Evolutionary conservation across 2,888 invertebrate species (phyloP), one percentile per base, ranked within the genome.

Genomic region (Dyspetes luteomarginatus): DNA sequence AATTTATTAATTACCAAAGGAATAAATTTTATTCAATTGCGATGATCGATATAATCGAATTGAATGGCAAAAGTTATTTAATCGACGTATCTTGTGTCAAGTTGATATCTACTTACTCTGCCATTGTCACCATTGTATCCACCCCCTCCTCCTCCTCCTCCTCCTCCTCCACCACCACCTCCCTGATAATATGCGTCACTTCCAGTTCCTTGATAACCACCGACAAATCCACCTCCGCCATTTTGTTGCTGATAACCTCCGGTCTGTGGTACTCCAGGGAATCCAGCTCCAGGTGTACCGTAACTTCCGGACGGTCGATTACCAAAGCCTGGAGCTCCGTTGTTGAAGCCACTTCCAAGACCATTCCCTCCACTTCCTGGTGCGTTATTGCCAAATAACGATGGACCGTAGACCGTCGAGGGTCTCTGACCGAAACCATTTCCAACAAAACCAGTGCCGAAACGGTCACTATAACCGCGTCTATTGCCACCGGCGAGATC

Each of bases 81-180:
- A 36, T 36, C 12, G 5, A 2, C 4, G 5, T 12, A 12, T 12
- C 12, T 36, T 3, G 36, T 36, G 12, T 36, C 5, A 17, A 5
- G 7, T 48, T 17, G 48, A 65, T 50, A 22, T 41, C 15, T 65
- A 84, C 86, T 85, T 79, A 90, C 90, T 76, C 88, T 87, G 73
- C 86, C 88, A 24, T 83, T 82, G 17, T 89, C 89, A 15, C 78
- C 84, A 48, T 85, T 79, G 79, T 76, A 84, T 41, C 81, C 75
- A 60, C 64, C 73, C 3, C 19, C 65, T 36, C 68, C 77, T 30
- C 60, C 71, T 7, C 62, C 62, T 4, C 71, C 67, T 7, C 65
- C 68, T 7, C 55, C 68, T 17, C 60, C 71, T 7, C 62, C 62
- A 5, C 71, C 67, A 4, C 65, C 68, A 9, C 55, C 68, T 17